phyloP scores from a whole-genome alignment of 2,113 vertebrate species.

The Phodopus roborovskii region DNA sequence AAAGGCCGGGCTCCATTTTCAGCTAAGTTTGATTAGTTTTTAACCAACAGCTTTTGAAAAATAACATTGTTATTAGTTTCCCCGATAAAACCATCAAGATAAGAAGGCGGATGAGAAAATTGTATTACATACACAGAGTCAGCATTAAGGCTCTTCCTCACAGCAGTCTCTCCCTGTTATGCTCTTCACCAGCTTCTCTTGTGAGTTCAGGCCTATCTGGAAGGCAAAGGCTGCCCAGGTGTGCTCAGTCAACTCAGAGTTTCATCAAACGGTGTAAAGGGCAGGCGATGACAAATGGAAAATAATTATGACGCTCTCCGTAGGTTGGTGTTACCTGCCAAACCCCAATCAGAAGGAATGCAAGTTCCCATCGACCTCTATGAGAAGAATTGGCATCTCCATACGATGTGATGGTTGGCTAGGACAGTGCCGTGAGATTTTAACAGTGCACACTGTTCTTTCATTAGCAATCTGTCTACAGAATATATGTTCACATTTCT shows the following conservation, averaged over 20 bases:
- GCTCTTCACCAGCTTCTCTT: too few species aligned
- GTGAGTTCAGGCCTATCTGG: neutral
- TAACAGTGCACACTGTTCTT: slow-evolving; percentile 10
- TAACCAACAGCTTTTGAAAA: slow-evolving; percentile 45
- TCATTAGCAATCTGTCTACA: neutral
- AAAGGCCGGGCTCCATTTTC: slow-evolving; percentile 27
- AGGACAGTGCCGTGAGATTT: neutral
- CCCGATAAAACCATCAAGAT: slow-evolving; percentile 35
- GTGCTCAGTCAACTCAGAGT: neutral
- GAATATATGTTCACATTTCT: neutral
- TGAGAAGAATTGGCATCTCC: neutral
- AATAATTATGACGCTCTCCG: neutral
- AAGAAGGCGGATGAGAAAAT: slow-evolving; percentile 35
- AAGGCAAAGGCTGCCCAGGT: neutral
- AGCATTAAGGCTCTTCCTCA: neutral
- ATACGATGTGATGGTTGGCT: neutral
- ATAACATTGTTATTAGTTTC: slow-evolving; percentile 30
- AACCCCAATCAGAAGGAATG: neutral
- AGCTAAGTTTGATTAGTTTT: slow-evolving; percentile 45
- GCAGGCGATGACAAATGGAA: neutral
- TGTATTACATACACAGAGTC: neutral
- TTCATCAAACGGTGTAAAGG: neutral
- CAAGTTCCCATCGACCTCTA: slow-evolving; percentile 1
- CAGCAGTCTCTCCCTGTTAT: neutral
- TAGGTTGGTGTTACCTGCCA: neutral